Evolutionary conservation across 1,140 invertebrate genomes (phyloP).

Genomic region (Uloborus diversus): DNA sequence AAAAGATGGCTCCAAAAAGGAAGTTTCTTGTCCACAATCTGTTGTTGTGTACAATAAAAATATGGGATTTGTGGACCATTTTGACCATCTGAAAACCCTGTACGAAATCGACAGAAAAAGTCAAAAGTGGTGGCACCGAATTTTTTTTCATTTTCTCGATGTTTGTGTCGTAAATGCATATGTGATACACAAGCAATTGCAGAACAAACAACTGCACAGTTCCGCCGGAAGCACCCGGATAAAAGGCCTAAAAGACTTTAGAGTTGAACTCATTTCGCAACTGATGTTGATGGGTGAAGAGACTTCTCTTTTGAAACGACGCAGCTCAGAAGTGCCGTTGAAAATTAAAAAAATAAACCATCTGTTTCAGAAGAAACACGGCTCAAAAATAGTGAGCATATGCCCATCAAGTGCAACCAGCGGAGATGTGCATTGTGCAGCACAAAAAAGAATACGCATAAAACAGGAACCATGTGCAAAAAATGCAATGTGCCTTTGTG

Average conservation of each 20-base stretch:
- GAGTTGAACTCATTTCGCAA: background rate
- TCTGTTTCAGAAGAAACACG: background rate
- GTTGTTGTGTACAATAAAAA: background rate
- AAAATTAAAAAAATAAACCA: background rate
- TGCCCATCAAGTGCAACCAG: background rate
- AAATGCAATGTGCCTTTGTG: conserved; percentile 2
- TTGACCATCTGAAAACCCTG: conserved; percentile 1
- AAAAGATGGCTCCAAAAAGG: conserved; percentile 30
- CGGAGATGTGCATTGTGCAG: background rate
- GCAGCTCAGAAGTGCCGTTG: background rate
- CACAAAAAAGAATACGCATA: conserved; percentile 6
- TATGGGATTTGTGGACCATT: conserved; percentile 14
- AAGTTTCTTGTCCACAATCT: background rate
- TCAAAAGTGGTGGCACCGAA: conserved; percentile 6
- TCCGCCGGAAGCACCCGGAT: too few species aligned
- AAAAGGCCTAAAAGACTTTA: background rate
- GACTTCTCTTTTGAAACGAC: background rate
- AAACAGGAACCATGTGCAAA: background rate
- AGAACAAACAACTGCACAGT: background rate
- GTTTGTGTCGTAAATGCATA: background rate
- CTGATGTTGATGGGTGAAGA: background rate
- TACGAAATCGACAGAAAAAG: conserved; percentile 16
- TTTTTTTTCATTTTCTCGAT: conserved; percentile 16
- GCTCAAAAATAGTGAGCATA: background rate
- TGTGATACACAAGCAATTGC: background rate